These are phyloP conservation scores for Torymus texanus DNA, from an alignment of 2,888 invertebrate species.

Conservation along the genomic window DNA sequence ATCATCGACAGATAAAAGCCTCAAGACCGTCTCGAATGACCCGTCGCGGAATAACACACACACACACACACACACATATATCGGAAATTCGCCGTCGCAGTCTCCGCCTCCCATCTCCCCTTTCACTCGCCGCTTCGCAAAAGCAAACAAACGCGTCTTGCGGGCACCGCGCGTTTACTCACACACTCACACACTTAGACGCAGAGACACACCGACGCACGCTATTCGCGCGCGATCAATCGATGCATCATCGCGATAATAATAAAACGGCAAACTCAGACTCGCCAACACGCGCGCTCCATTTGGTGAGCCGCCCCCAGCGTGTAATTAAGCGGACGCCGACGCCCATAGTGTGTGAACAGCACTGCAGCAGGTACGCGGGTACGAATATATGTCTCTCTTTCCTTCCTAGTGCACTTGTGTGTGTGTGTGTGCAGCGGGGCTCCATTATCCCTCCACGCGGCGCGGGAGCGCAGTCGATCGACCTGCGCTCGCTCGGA, in stretches of 20 bases:
- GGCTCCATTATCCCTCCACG: too few species aligned
- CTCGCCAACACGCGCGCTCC: not conserved
- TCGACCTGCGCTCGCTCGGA: not conserved
- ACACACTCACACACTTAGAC: not conserved
- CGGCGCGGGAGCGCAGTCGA: slow-evolving; percentile 4
- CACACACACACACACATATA: too few species aligned
- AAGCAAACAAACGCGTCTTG: too few species aligned
- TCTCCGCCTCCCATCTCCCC: too few species aligned
- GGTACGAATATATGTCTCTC: not conserved
- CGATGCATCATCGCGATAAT: slow-evolving; percentile 45
- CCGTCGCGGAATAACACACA: too few species aligned
- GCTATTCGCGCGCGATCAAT: slow-evolving; percentile 19
- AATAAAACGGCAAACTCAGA: slow-evolving; percentile 34
- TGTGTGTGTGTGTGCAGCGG: not conserved
- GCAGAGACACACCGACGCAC: not conserved
- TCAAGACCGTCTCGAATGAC: too few species aligned
- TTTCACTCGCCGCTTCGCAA: too few species aligned
- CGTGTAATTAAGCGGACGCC: slow-evolving; percentile 33
- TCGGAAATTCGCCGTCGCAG: too few species aligned
- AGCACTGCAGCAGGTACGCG: not conserved
- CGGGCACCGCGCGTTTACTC: not conserved
- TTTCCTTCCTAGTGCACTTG: not conserved
- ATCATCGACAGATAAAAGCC: too few species aligned
- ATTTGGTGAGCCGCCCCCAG: slow-evolving; percentile 27
- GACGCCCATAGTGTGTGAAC: not conserved